Evolutionary conservation across 2,888 invertebrate species (phyloP), one percentile per base, ranked within the genome.

Genomic region (Eupithecia exiguata): DNA sequence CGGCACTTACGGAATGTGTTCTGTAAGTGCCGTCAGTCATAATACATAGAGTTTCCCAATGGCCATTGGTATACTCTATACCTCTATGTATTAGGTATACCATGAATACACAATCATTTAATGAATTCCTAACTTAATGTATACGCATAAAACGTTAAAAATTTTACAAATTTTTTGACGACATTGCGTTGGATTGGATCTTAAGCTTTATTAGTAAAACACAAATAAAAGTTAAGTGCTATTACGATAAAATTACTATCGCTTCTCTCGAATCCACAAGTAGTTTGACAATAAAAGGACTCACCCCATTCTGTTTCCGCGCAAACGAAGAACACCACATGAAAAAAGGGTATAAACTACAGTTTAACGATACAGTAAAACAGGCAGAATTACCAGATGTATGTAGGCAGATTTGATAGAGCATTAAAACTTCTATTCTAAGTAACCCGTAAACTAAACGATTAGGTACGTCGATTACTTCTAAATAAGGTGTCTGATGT

Each of bases 231-330:
- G 81, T 80, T 83, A 79, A 85, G 84, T 84, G 84, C 82, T 80
- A 74, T 81, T 81, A 79, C 80, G 80, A 84, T 85, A 84, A 82
- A 79, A 84, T 82, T 83, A 84, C 82, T 82, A 82, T 77, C 73
- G 69, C 73, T 85, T 87, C 84, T 82, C 83, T 85, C 83, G 88
- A 90, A 90, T 89, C 90, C 84, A 92, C 91, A 92, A 92, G 91
- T 90, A 88, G 86, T 84, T 80, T 77, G 81, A 84, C 82, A 88
- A 89, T 91, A 91, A 92, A 91, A 87, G 71, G 80, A 91, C 95
- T 95, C 92, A 95, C 95, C 95, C 95, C 95, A 91, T 95, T 95
- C 95, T 95, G 91, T 86, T 87, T 85, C 85, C 87, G 86, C 84
- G 86, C 77, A 83, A 84, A 82, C 84, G 84, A 83, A 86, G 83